Base-by-base conservation (phyloP, 2,113 vertebrate genomes). In the Platycercus adscitus region DNA sequence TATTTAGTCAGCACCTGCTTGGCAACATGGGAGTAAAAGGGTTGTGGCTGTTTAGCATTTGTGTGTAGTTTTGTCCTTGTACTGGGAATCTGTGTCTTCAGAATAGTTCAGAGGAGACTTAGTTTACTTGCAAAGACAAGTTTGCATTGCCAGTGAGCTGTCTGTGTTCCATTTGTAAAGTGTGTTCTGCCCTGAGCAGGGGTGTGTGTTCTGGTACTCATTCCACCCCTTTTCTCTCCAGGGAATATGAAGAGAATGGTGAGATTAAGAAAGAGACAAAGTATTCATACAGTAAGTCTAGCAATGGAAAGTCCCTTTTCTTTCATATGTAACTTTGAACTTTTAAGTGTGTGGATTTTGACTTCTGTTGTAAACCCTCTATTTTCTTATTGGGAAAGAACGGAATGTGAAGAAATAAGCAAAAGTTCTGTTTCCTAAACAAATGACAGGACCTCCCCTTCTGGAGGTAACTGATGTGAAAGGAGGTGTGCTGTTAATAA, bases 261-360 rank as follows among this genome's bases (percentile, higher is more conserved):
- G 98, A 99, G 96, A 98, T 98, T 88, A 99, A 99, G 96, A 99
- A 98, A 7, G 99, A 99, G 96, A 99, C 98, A 2, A 99, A 97
- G 6, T 99, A 99, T 93, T 98, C 98, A 8, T 99, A 99, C 94
- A 99, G 99, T 99, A 97, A 99, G 99, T 99, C 76, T 39, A 81
- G 76, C 21, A 63, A 44, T 19, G 52, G 53, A 89, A 86, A 78
- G 24, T 33, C 16, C 10, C 12, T 81, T 66, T 65, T 64, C 7
- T 69, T 81, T 83, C 63, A n/a, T 17, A 13, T 35, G 4, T 75
- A 35, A 68, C 50, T 82, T 86, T 24, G 13, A 49, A 39, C 26
- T 77, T 91, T 18, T 21, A 1, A 61, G 9, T 43, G 7, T 82
- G 31, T 75, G 3, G 60, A 17, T 80, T 89, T 73, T 81, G 35